phyloP scores from a whole-genome alignment of 2,797 vertebrate species.

The Anguilla megastoma region DNA sequence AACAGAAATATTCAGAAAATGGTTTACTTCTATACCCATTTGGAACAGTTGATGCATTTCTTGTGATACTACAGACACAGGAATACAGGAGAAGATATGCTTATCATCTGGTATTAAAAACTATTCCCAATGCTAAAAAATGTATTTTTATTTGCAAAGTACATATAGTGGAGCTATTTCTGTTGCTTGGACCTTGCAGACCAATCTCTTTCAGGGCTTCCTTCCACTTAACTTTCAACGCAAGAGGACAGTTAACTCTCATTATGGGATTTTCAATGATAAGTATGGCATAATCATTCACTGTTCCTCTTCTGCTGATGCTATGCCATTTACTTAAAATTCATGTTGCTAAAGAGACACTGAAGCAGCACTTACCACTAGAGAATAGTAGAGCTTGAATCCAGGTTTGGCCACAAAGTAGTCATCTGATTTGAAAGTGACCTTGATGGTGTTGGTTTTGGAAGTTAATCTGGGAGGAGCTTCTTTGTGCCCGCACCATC shows the following conservation, averaged over 20 bases:
- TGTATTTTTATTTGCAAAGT: not conserved
- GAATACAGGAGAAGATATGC: not conserved
- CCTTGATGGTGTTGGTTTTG: constrained; percentile 84
- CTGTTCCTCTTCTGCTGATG: not conserved
- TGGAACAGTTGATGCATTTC: not conserved
- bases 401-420: constrained; percentile 97
- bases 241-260: not conserved
- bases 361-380: constrained; percentile 79
- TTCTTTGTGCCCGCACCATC: constrained; percentile 91
- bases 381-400: constrained; percentile 90
- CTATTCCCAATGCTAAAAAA: not conserved
- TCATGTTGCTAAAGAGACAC: not conserved
- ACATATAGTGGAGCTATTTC: not conserved
- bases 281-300: not conserved
- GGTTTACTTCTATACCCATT: not conserved
- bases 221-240: not conserved
- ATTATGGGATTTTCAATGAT: not conserved
- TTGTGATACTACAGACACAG: not conserved
- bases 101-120: not conserved
- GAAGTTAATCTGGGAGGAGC: constrained; percentile 86
- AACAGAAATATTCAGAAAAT: not conserved
- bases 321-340: not conserved
- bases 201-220: not conserved
- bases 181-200: not conserved
- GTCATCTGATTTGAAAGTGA: constrained; percentile 95